Conservation (phyloP, 2,797 vertebrate genomes). For the Melanotaenia boesemani region DNA sequence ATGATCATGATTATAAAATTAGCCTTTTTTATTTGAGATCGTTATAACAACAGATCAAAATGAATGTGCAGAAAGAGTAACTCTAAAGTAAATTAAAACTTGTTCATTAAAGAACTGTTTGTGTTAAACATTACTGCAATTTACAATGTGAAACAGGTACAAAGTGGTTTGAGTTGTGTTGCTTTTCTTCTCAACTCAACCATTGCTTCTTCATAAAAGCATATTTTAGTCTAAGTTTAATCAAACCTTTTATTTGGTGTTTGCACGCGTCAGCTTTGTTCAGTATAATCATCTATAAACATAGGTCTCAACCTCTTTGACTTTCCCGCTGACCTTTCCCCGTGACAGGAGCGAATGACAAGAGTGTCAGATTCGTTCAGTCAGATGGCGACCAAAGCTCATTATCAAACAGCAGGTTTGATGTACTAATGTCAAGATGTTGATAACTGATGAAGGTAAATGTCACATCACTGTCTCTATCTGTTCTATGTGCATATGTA, state of each 20-base stretch:
- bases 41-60: not conserved
- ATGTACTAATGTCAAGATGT: constrained; percentile 77
- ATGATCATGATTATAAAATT: too few species aligned
- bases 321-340: constrained; percentile 74
- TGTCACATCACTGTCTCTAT: constrained; percentile 75
- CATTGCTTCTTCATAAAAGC: constrained; percentile 12
- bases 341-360: constrained; percentile 70
- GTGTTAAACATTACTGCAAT: not conserved
- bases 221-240: constrained; percentile 21
- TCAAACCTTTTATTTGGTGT: constrained; percentile 48
- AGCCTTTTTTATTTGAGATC: not conserved
- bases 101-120: not conserved
- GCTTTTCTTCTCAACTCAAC: not conserved
- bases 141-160: not conserved
- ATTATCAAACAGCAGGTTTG: constrained; percentile 78
- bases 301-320: constrained; percentile 74
- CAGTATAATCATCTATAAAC: constrained; percentile 67
- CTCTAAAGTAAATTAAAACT: not conserved
- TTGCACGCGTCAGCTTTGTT: constrained; percentile 67
- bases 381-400: constrained; percentile 62
- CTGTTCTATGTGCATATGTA: constrained; percentile 33
- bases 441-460: constrained; percentile 80
- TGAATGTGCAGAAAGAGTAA: not conserved
- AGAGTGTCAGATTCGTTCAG: constrained; percentile 65
- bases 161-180: not conserved